phyloP scores from a whole-genome alignment of 1,140 invertebrate genomes.

The Grapholita molesta region DNA sequence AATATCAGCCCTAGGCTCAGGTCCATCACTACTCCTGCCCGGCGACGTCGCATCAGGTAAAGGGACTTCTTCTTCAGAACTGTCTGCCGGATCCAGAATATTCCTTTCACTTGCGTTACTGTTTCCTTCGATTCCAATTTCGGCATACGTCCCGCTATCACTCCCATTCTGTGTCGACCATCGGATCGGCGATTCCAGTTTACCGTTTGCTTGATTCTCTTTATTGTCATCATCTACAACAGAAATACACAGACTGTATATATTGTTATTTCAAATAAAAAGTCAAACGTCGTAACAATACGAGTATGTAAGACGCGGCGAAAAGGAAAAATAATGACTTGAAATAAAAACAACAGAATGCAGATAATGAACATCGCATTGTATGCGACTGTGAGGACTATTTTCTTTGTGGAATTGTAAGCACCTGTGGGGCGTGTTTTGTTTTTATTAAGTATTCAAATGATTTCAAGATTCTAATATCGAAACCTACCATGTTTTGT shows the following conservation, averaged over 20 bases:
- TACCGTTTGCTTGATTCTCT: slow-evolving; percentile 70
- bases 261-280: background rate
- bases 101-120: slow-evolving; percentile 63
- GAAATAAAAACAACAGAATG: background rate
- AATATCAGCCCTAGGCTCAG: slow-evolving; percentile 66
- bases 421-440: background rate
- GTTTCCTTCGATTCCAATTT: slow-evolving; percentile 58
- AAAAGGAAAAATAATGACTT: background rate
- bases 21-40: slow-evolving; percentile 66
- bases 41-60: slow-evolving; percentile 67
- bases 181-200: slow-evolving; percentile 65
- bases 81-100: slow-evolving; percentile 64
- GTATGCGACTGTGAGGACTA: background rate
- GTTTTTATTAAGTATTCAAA: no score
- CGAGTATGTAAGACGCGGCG: background rate
- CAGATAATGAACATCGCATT: background rate
- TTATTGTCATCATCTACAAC: slow-evolving; percentile 67
- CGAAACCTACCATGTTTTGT: no score
- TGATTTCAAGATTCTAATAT: no score
- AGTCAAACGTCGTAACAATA: background rate
- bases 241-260: background rate
- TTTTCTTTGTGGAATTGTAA: background rate
- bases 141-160: slow-evolving; percentile 69
- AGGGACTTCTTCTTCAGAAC: slow-evolving; percentile 68
- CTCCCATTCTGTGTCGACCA: slow-evolving; percentile 69